Base-by-base conservation (phyloP, 2,888 invertebrate species). In the Pinctada fucata region DNA sequence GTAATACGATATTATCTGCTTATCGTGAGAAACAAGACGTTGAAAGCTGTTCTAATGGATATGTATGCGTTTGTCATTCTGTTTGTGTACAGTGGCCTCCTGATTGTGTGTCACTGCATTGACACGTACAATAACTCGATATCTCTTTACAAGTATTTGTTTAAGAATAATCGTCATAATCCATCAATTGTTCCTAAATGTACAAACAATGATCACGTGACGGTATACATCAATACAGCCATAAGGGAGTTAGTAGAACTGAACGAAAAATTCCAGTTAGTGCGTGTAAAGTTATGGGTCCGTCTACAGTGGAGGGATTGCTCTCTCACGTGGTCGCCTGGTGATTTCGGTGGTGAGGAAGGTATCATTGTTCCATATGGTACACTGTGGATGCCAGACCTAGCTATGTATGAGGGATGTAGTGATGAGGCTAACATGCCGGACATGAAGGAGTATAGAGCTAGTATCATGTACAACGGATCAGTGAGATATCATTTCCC, bases 371-470 rank as follows among this genome's bases (percentile, higher is more conserved):
- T 73, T 16, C 58, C 58, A 13, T 73, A 64, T 47, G 58, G 48
- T 3, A 63, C 47, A 64, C 50, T 73, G 3, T 73, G 73, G 73
- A 73, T 73, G 3, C 73, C 73, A 5, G 73, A 73, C 50, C 50
- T 73, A 5, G 64, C 73, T n/a, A 48, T 73, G 10, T 73, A 64
- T 10, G 73, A 73, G 64, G 73, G 64, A 5, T n/a, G n/a, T 1
- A 73, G 73, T 45, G 73, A 64, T 5, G 64, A 73, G 47, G 73
- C 31, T 2, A 64, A 73, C 48, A 64, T 73, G 73, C 73, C 73
- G 0, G 65, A 64, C n/a, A 73, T 73, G 73, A 52, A 16, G 13
- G 73, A 73, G 48, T 73, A 64, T 47, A 45, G 73, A 10, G 73
- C 73, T 48, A n/a, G 13, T 3, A 64, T 73, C 8, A 13, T 6